Evolutionary conservation across 2,888 invertebrate genomes (phyloP).

Genomic region (Cryptocephalus primarius): DNA sequence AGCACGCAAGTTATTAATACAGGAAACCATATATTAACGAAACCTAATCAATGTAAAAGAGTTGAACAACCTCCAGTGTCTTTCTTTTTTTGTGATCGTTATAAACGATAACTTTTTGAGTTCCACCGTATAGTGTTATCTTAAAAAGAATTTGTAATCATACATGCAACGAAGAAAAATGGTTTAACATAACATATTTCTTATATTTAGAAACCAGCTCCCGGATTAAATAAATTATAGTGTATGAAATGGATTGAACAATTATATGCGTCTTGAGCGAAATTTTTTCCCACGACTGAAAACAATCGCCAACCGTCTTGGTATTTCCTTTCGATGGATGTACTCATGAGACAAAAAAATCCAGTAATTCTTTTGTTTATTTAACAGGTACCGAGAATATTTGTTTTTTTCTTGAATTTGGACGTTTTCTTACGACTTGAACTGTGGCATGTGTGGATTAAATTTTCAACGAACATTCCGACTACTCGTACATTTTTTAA

Average conservation of each 20-base stretch:
- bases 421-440: neutral
- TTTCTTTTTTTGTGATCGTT: no score
- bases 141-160: no score
- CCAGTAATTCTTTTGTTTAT: slow-evolving; percentile 2
- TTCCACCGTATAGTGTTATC: no score
- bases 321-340: slow-evolving; percentile 4
- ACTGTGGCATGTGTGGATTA: neutral
- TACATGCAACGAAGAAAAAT: no score
- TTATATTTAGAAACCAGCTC: neutral
- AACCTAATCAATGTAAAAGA: no score
- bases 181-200: neutral
- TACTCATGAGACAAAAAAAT: slow-evolving; percentile 1
- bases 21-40: no score
- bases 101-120: no score
- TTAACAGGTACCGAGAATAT: neutral
- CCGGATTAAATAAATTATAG: slow-evolving; percentile 1
- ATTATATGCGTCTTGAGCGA: slow-evolving; percentile 3
- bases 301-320: slow-evolving; percentile 2
- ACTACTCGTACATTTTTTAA: no score
- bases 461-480: neutral
- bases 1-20: no score
- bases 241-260: neutral
- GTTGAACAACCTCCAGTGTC: no score
- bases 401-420: neutral
- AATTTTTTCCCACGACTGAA: slow-evolving; percentile 6